Base-by-base conservation (phyloP, 2,888 invertebrate genomes). In the Bhutanitis thaidina region DNA sequence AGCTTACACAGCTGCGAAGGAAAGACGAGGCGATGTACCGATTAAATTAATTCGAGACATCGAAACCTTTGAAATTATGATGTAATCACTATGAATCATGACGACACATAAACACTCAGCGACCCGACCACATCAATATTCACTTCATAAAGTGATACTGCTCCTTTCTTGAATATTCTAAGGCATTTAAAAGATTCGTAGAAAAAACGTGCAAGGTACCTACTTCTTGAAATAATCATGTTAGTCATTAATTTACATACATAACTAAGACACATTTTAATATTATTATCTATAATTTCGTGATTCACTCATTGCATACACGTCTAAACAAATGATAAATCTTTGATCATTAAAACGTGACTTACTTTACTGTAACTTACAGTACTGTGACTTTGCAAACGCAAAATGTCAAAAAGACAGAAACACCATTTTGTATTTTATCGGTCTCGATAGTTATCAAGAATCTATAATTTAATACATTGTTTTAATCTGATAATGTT, bases 1-100 rank as follows among this genome's bases (percentile, higher is more conserved):
- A 34, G 74, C 70, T 80, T 77, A 74, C 74, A 77, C 80, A 83
- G 80, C 79, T 82, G 81, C 69, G 62, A 53, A 60, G 20, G 20
- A 20, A 51, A 45, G 58, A 60, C 62, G 64, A 65, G 69, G 12
- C 68, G 60, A 65, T 70, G 67, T 64, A 65, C 69, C 69, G 69
- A 73, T 71, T 66, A 69, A 76, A 77, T 77, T 76, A 75, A 77
- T 77, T 74, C 69, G 62, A 29, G 39, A 40, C 39, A 67, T 73
- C 68, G 62, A 29, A 44, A 40, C 39, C 67, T 60, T 61, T 64
- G 63, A 12, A 36, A 9, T n/a, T 4, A 36, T 45, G 43, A 48
- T 35, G 47, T 74, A 81, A 77, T 73, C 65, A 61, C 64, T 58
- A 62, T 72, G 67, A 72, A 66, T 71, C 68, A 74, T 65, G 60